phyloP scores from a whole-genome alignment of 2,797 vertebrate species.

The Micrastur ruficollis region DNA sequence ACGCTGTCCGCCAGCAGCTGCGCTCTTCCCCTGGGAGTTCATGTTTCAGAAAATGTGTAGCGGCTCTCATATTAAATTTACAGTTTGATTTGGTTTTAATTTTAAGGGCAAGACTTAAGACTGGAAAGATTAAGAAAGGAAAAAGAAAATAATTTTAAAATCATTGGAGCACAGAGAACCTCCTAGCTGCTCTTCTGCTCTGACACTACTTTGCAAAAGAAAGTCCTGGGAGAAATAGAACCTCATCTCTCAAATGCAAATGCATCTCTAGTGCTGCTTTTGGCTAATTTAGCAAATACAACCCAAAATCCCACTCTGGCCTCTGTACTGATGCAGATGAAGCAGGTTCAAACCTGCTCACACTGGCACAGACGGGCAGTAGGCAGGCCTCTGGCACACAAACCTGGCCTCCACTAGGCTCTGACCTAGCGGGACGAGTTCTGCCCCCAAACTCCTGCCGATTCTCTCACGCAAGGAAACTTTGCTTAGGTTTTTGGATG shows the following conservation, averaged over 20 bases:
- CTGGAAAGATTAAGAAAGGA: not conserved
- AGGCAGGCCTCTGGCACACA: not conserved
- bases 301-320: not conserved
- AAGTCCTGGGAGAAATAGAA: not conserved
- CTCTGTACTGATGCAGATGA: not conserved
- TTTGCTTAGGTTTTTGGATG: not conserved
- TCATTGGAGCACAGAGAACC: not conserved
- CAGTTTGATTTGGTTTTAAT: not conserved
- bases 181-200: not conserved
- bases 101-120: not conserved
- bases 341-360: not conserved
- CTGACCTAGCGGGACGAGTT: not conserved
- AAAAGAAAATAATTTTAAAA: not conserved
- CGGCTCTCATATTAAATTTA: not conserved
- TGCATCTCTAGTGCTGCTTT: not conserved
- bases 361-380: rapidly evolving
- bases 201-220: not conserved
- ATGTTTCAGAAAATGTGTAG: not conserved
- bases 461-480: not conserved
- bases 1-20: not conserved
- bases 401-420: not conserved
- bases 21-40: slow-evolving; percentile 8
- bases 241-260: not conserved
- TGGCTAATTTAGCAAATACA: not conserved
- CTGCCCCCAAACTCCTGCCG: not conserved